These are phyloP conservation scores for Theristicus caerulescens DNA, from an alignment of 2,113 vertebrate genomes.

Conservation along the genomic window DNA sequence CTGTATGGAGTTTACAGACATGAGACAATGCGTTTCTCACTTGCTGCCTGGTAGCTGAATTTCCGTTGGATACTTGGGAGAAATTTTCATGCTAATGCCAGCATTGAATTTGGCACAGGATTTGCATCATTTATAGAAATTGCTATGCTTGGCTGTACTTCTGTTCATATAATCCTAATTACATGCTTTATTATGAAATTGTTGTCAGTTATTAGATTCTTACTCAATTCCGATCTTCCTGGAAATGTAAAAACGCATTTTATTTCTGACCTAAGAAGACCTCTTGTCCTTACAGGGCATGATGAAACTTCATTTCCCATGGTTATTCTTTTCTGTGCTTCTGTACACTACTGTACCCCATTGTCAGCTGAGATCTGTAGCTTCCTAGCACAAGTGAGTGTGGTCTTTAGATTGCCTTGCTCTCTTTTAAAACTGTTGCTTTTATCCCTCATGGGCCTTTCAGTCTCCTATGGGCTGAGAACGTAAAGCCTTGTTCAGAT, in stretches of 20 bases:
- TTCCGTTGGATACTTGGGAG: slow-evolving; percentile 5
- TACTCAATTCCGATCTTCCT: neutral
- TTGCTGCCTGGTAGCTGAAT: slow-evolving; percentile 6
- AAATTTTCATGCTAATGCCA: slow-evolving; percentile 11
- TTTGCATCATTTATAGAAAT: slow-evolving; percentile 21
- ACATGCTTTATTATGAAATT: slow-evolving; percentile 32
- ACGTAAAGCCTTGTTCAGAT: neutral
- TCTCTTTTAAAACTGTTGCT: neutral
- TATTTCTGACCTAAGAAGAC: neutral
- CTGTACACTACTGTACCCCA: neutral
- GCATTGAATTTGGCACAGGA: slow-evolving; percentile 16
- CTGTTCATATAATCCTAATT: slow-evolving; percentile 38
- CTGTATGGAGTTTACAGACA: neutral
- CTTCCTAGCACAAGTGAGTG: neutral
- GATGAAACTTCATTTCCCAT: neutral
- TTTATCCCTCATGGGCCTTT: neutral
- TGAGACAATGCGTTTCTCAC: slow-evolving; percentile 27
- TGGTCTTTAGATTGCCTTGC: neutral
- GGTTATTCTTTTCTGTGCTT: neutral
- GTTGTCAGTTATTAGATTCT: slow-evolving; percentile 16
- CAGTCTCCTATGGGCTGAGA: neutral
- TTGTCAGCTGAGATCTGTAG: neutral
- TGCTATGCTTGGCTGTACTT: slow-evolving; percentile 40
- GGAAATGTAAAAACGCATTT: neutral
- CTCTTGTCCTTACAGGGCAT: neutral